phyloP scores from a whole-genome alignment of 2,888 invertebrate genomes.

The Carterocephalus palaemon region DNA sequence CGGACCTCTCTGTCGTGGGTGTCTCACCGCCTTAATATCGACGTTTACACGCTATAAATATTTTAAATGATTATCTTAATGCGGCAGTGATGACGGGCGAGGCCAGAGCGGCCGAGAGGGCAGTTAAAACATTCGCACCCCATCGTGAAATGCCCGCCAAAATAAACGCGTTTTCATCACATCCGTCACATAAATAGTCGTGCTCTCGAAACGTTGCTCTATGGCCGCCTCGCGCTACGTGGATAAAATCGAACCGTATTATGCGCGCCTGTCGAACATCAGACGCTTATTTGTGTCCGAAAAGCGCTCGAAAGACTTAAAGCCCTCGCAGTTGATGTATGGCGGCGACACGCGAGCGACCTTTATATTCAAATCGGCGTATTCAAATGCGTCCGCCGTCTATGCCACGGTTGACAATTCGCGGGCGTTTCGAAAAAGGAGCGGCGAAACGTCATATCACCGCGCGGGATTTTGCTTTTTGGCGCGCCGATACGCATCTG shows the following conservation, averaged over 20 bases:
- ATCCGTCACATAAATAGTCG: conserved; percentile 37
- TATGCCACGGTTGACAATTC: conserved; percentile 73
- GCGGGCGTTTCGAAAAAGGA: conserved; percentile 72
- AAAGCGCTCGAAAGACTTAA: conserved; percentile 76
- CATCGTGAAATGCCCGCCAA: conserved; percentile 46
- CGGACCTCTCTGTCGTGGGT: conserved; percentile 62
- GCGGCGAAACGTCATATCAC: conserved; percentile 71
- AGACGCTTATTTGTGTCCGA: conserved; percentile 76
- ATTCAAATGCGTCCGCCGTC: conserved; percentile 74
- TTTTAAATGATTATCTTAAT: conserved; percentile 67
- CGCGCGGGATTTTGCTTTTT: conserved; percentile 59
- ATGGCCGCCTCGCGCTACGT: conserved; percentile 20
- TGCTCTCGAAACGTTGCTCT: conserved; percentile 27
- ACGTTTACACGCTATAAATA: conserved; percentile 73
- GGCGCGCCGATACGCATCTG: conserved; percentile 73
- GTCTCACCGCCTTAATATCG: conserved; percentile 67
- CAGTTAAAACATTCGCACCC: conserved; percentile 53
- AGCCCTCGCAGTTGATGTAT: conserved; percentile 71
- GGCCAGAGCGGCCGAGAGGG: conserved; percentile 36
- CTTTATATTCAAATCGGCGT: conserved; percentile 76
- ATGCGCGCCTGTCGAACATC: conserved; percentile 64
- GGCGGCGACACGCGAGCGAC: conserved; percentile 70
- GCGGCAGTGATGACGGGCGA: conserved; percentile 43
- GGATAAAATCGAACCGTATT: conserved; percentile 51
- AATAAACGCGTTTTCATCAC: conserved; percentile 48